These are phyloP conservation scores for Porites australiensis DNA, from an alignment of 64 coral and sea anemone genomes.

Conservation along the genomic window DNA sequence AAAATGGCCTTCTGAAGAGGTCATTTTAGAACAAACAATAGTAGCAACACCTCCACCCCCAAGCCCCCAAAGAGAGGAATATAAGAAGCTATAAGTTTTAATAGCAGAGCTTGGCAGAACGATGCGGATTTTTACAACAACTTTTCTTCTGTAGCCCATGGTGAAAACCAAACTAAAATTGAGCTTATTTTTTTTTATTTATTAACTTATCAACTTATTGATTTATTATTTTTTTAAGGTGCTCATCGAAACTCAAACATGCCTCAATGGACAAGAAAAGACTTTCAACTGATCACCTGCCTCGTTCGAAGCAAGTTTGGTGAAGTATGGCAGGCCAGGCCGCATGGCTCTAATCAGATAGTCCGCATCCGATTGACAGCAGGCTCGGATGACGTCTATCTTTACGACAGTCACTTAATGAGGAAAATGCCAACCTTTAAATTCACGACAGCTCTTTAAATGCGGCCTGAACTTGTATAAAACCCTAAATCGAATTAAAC, in stretches of 20 bases:
- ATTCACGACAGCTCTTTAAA: not conserved
- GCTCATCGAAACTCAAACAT: not conserved
- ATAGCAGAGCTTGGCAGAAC: too few relatives aligned
- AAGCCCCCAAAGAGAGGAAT: too few relatives aligned
- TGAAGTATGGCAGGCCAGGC: slow-evolving; percentile 32
- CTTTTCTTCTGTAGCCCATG: too few relatives aligned
- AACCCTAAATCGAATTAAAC: not conserved
- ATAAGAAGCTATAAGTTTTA: too few relatives aligned
- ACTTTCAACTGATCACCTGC: slow-evolving; percentile 18
- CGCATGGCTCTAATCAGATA: slow-evolving; percentile 10
- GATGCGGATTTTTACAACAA: too few relatives aligned
- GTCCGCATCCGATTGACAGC: slow-evolving; percentile 28
- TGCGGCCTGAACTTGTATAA: not conserved
- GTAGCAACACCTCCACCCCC: too few relatives aligned
- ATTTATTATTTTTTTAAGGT: not conserved
- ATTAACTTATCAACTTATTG: too few relatives aligned
- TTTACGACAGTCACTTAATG: slow-evolving; percentile 2
- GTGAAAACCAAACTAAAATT: too few relatives aligned
- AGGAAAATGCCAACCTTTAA: not conserved
- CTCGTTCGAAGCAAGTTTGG: slow-evolving; percentile 27
- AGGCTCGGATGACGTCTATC: slow-evolving; percentile 17
- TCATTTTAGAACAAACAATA: too few relatives aligned
- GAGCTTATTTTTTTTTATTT: too few relatives aligned
- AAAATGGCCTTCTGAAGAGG: too few relatives aligned
- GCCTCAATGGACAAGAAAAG: slow-evolving; percentile 8